phyloP scores from a whole-genome alignment of 2,888 invertebrate species.

The Amiota communis region DNA sequence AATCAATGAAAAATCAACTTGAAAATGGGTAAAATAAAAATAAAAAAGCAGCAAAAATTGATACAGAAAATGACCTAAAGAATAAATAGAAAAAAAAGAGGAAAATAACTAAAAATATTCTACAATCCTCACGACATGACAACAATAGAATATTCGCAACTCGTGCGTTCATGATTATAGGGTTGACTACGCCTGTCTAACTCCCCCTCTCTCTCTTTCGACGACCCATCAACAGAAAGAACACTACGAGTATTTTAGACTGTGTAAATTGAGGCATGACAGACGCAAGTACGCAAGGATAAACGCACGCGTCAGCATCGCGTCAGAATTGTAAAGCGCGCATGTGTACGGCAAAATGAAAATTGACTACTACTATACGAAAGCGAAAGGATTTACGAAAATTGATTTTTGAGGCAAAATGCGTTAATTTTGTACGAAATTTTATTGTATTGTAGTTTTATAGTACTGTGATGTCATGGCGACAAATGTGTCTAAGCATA shows the following conservation, averaged over 20 bases:
- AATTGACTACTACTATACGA: conserved; percentile 7
- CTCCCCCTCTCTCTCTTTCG: background rate
- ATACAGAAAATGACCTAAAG: conserved; percentile 53
- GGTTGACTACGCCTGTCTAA: conserved; percentile 59
- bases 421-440: conserved; percentile 49
- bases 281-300: conserved; percentile 27
- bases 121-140: conserved; percentile 1
- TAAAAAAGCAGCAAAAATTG: conserved; percentile 54
- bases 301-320: conserved; percentile 50
- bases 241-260: background rate
- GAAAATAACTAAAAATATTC: conserved; percentile 13
- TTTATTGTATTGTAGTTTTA: conserved; percentile 24
- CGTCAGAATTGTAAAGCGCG: background rate
- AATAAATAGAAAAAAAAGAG: conserved; percentile 32
- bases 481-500: background rate
- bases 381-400: conserved; percentile 59
- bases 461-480: conserved; percentile 10
- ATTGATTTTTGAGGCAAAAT: conserved; percentile 53
- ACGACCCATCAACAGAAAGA: background rate
- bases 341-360: background rate
- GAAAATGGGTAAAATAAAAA: conserved; percentile 56
- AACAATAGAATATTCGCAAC: conserved; percentile 52
- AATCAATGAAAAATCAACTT: conserved; percentile 59
- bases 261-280: conserved; percentile 26
- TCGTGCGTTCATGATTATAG: conserved; percentile 66